Base-by-base conservation (phyloP, 1,140 invertebrate species). In the Diabrotica undecimpunctata region DNA sequence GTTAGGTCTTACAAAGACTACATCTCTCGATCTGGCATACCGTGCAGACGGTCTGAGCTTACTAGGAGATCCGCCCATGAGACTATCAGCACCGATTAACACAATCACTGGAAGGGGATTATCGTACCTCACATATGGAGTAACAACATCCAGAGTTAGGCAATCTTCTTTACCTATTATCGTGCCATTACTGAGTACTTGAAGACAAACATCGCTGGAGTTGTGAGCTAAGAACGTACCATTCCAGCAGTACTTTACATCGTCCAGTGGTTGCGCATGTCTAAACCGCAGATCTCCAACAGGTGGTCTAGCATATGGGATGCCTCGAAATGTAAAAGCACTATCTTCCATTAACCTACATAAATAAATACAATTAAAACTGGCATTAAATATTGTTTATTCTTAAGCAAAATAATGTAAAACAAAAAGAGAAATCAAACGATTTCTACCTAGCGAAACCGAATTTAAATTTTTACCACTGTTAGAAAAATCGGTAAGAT, bases 291-390 rank as follows among this genome's bases (percentile, higher is more conserved):
- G 81, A 53, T 88, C 84, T 8, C 80, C 85, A 0, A 89, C 67
- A 0, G 93, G 93, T 9, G 92, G 88, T n/a, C 87, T 72, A 5
- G 93, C 93, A 77, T 93, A 96, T 0, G 93, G 93, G 56, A 96
- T 90, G 12, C 92, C 92, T 13, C 87, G 86, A 78, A 95, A 95
- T 3, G 89, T 89, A 70, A 88, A 90, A 2, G 86, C 89, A 10
- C 86, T 88, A 64, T 92, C 88, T 73, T 93, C 88, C 35, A 88
- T 78, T 8, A 89, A 75, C 12, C 87, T 88, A 78, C 14, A 53
- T 11, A 52, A 51, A 54, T 35, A 52, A 39, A 50, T 61, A n/a
- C 4, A 25, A 25, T 25, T 25, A 25, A 25, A 25, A 1, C 1
- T 25, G 25, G 1, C 25, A 25, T 25, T 25, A 25, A 25, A 25